Conservation (phyloP, 1,140 invertebrate genomes). For the Drosophila grimshawi region DNA sequence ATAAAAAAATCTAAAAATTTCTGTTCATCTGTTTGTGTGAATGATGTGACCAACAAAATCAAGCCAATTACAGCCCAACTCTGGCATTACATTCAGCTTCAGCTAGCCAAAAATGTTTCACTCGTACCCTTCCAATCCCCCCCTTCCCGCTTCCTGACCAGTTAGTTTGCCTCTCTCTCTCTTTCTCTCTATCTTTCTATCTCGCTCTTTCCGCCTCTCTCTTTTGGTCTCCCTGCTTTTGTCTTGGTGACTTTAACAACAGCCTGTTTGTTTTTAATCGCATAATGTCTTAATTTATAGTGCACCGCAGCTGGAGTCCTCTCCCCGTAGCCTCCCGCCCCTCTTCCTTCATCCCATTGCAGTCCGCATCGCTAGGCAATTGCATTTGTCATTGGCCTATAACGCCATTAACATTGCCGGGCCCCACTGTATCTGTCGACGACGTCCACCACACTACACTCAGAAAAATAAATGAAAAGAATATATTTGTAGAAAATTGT, state of each 20-base stretch:
- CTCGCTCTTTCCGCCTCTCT: constrained; percentile 33
- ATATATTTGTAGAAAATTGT: no score
- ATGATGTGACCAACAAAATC: constrained; percentile 1
- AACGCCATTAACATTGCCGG: constrained; percentile 76
- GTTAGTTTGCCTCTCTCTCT: neutral
- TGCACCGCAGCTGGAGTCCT: constrained; percentile 55
- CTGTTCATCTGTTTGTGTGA: constrained; percentile 1
- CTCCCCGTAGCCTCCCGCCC: constrained; percentile 8
- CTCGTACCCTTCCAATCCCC: constrained; percentile 1
- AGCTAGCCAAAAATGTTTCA: constrained; percentile 38
- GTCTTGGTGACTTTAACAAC: constrained; percentile 66
- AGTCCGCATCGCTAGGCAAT: constrained; percentile 60
- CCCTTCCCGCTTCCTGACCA: constrained; percentile 6
- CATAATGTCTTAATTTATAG: constrained; percentile 84
- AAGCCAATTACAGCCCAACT: neutral
- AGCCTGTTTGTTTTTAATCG: constrained; percentile 84
- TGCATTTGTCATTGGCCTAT: constrained; percentile 81
- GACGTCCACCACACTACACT: neutral
- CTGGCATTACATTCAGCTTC: neutral
- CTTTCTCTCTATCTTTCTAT: constrained; percentile 14
- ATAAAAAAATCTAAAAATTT: no score
- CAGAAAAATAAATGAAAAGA: neutral
- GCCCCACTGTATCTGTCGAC: neutral
- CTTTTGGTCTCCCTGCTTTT: constrained; percentile 34
- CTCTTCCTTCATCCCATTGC: constrained; percentile 23